Evolutionary conservation across 2,113 vertebrate species (phyloP), one percentile per base, ranked within the genome.

Genomic region (Lophotis ruficrista): DNA sequence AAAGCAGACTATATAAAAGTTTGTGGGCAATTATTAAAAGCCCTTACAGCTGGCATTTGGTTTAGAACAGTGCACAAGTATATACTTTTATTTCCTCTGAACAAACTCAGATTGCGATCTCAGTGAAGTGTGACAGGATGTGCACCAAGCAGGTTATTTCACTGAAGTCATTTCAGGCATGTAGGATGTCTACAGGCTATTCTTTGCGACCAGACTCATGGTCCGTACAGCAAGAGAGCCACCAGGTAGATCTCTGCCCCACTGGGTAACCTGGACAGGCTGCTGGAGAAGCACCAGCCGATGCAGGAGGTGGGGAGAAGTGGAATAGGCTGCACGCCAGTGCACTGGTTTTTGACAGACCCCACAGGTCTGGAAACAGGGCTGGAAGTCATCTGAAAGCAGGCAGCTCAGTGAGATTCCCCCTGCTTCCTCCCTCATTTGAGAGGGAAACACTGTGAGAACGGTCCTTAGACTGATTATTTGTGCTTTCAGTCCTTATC

Each of bases 401-500:
- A 71, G 64, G 35, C 4, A 2, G 4, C 43, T 60, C 1, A 1
- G 31, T 76, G 58, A 93, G 81, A 89, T 78, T 91, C 57, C 24
- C 18, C 19, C 50, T 47, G 27, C 30, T 96, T 83, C 65, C 64
- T 73, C 62, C 75, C 64, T 61, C 43, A 28, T 78, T 45, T 2
- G 20, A 94, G 76, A 22, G 58, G 75, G 57, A 89, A 94, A 80
- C 66, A 17, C 68, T 41, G 11, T 9, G 41, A 89, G 81, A 88
- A 69, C 57, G 87, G n/a, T 30, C 65, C 62, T 89, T 71, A 48
- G 58, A 75, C 56, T 54, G 82, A 89, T 94, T 94, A 90, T 88
- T 77, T 93, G 81, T 62, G 47, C 80, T 95, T 72, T 80, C 94
- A 87, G 61, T 56, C 78, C 91, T 89, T 87, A 92, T 90, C 89